Base-by-base conservation (phyloP, 2,797 vertebrate species). In the Gila robusta region DNA sequence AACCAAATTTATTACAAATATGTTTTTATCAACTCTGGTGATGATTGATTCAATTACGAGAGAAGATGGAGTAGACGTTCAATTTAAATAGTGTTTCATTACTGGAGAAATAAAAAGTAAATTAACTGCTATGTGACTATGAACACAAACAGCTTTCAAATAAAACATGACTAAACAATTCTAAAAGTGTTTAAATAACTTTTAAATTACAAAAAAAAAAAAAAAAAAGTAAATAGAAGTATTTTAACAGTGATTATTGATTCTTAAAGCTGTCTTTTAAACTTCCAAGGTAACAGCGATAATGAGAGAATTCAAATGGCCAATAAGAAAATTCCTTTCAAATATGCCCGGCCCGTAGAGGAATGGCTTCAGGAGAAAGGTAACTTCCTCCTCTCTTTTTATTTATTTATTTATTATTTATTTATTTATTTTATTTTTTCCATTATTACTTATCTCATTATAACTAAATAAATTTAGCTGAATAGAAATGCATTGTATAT, bases 261-360 rank as follows among this genome's bases (percentile, higher is more conserved):
- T 93, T 96, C 94, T 95, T 97, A 97, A 97, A 97, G 96, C 94
- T 97, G 91, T 96, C 97, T 97, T 95, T 98, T 98, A 97, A 98
- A 98, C 97, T 96, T 98, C 96, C 96, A 98, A 99, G 98, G 97
- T 94, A 99, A 98, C 97, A 99, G 96, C 95, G 98, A 99, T 96
- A 97, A 96, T 95, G 97, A 99, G 95, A 97, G 98, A 94, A 97
- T 97, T 96, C 97, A 98, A 97, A 97, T 98, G 97, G 97, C 97
- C 96, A 99, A 97, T 97, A 98, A 98, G 98, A 99, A 99, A 98
- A 98, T 99, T 94, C 98, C 98, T 94, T 99, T 98, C 97, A 99
- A 99, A 97, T 98, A 98, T 95, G 92, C 96, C 96, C 96, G 98
- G 93, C 97, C 97, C 17, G 97, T 99, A 96, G 98, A 99, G 89